A percentile compares a stretch with the other conserved stretches of the same genome.
These are phyloP conservation scores for Argyresthia albistria DNA, from an alignment of 2,888 invertebrate genomes.

Conservation along the genomic window DNA sequence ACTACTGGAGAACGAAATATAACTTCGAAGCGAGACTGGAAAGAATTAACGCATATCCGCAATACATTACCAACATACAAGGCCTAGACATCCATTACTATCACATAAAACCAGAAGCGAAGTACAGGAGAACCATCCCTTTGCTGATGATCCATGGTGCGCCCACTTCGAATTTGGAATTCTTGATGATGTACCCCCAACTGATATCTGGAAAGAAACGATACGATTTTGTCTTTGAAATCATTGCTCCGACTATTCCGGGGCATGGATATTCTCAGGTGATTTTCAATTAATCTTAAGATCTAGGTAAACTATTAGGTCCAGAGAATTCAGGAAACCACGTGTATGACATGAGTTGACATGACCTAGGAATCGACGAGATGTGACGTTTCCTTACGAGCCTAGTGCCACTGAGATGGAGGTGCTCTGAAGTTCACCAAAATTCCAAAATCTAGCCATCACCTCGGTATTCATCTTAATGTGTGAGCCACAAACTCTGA, in stretches of 20 bases:
- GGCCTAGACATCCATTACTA: conserved; percentile 83
- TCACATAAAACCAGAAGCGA: conserved; percentile 74
- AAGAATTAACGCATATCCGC: conserved; percentile 81
- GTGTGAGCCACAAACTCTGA: too few species aligned
- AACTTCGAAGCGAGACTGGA: conserved; percentile 75
- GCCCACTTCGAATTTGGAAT: conserved; percentile 18
- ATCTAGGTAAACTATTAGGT: too few species aligned
- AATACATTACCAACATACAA: conserved; percentile 83
- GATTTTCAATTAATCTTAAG: conserved; percentile 8
- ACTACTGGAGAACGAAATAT: conserved; percentile 86
- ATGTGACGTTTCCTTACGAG: too few species aligned
- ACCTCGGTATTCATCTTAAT: too few species aligned
- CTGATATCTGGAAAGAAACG: neutral
- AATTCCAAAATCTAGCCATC: too few species aligned
- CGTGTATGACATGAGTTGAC: too few species aligned
- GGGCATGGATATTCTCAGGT: conserved; percentile 19
- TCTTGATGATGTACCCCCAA: neutral
- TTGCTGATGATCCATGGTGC: conserved; percentile 50
- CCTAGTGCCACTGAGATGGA: too few species aligned
- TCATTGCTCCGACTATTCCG: conserved; percentile 48
- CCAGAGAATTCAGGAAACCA: too few species aligned
- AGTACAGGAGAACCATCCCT: neutral
- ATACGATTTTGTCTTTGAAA: conserved; percentile 57
- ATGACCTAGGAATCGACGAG: too few species aligned
- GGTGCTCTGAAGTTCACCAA: too few species aligned